A percentile compares a stretch with the other conserved stretches of the same genome.
These are phyloP conservation scores for Microplitis mediator DNA, from an alignment of 1,140 invertebrate genomes.

Conservation along the genomic window DNA sequence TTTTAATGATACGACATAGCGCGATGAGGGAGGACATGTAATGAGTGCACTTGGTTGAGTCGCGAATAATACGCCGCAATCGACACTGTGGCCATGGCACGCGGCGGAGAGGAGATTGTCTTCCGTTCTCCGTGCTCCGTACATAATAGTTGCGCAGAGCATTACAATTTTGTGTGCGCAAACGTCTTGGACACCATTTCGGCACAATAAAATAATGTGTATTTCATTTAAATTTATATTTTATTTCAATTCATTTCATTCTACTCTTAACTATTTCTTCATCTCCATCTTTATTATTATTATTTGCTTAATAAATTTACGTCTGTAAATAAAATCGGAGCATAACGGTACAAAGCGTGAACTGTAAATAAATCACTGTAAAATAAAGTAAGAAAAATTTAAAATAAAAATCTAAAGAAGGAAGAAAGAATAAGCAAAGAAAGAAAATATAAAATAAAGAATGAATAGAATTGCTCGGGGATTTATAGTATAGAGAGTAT, in stretches of 20 bases:
- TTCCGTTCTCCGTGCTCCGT: conserved; percentile 16
- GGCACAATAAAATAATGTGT: neutral
- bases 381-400: too few relatives aligned
- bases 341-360: too few relatives aligned
- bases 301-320: neutral
- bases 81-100: conserved; percentile 19
- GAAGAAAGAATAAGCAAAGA: neutral
- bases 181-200: conserved; percentile 15
- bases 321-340: too few relatives aligned
- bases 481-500: neutral
- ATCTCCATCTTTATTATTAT: neutral
- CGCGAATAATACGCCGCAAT: conserved; percentile 23
- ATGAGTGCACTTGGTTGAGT: conserved; percentile 19
- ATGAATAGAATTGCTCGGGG: neutral
- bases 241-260: neutral
- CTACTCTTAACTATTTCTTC: neutral
- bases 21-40: conserved; percentile 1
- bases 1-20: neutral
- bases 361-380: too few relatives aligned
- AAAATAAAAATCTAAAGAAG: too few relatives aligned
- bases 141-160: conserved; percentile 12
- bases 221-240: neutral
- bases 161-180: conserved; percentile 19
- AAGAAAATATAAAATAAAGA: neutral
- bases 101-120: conserved; percentile 11